Conservation (phyloP, 2,797 vertebrate genomes). For the Serranus cabrilla region DNA sequence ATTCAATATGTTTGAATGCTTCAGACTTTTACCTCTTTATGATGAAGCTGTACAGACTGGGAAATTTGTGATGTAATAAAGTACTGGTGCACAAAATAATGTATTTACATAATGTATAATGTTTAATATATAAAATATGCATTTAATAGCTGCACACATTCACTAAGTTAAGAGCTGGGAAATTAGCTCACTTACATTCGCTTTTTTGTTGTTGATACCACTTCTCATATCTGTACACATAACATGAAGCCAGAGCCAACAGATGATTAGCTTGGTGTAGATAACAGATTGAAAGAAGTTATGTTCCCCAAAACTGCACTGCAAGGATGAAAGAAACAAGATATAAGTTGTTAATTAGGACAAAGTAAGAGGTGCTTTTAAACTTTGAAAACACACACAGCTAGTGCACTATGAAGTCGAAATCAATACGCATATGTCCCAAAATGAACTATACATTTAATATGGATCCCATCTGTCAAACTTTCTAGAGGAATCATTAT, state of each 20-base stretch:
- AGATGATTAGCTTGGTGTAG: neutral
- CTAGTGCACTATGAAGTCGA: too few species aligned
- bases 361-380: too few species aligned
- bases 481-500: neutral
- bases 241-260: neutral
- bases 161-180: neutral
- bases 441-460: neutral
- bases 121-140: too few species aligned
- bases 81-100: too few species aligned
- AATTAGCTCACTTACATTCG: neutral
- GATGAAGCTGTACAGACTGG: neutral
- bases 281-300: neutral
- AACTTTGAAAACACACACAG: neutral
- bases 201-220: neutral
- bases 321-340: neutral
- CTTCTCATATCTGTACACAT: neutral
- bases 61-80: too few species aligned
- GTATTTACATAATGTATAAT: too few species aligned
- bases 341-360: too few species aligned
- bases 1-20: conserved; percentile 6
- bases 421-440: too few species aligned
- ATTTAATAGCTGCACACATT: neutral
- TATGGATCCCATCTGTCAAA: neutral
- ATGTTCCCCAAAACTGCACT: neutral
- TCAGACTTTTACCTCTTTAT: neutral